A percentile compares a stretch with the other conserved stretches of the same genome.
phyloP scores from a whole-genome alignment of 2,797 vertebrate genomes.

The Typhlichthys eigenmanni region DNA sequence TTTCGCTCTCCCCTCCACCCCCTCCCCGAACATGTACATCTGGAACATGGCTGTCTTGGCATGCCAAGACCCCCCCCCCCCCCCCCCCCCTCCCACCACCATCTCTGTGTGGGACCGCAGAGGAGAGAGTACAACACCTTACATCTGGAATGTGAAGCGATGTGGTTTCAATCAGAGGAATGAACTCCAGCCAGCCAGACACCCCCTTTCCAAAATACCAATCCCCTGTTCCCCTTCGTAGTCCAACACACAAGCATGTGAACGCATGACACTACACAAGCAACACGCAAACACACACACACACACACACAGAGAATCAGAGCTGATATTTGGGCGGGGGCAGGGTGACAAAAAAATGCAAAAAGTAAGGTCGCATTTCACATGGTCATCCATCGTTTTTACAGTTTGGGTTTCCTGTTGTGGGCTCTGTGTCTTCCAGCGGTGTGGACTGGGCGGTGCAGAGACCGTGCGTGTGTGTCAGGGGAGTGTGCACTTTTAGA shows the following conservation, averaged over 20 bases:
- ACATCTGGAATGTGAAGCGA: constrained; percentile 27
- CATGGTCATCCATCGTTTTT: constrained; percentile 67
- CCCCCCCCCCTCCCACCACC: background rate
- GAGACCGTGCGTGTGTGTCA: constrained; percentile 14
- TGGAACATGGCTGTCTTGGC: constrained; percentile 21
- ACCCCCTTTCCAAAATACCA: too few species aligned
- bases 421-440: constrained; percentile 28
- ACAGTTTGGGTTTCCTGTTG: constrained; percentile 50
- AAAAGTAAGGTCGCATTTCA: constrained; percentile 66
- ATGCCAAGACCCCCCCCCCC: background rate
- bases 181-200: background rate
- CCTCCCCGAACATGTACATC: constrained; percentile 26
- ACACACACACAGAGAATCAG: constrained; percentile 10
- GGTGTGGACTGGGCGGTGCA: constrained; percentile 23
- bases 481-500: constrained; percentile 52
- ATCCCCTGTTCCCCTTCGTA: background rate
- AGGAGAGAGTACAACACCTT: background rate
- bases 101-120: background rate
- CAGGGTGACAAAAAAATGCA: constrained; percentile 50
- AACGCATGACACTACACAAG: background rate
- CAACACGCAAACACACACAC: background rate
- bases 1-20: constrained; percentile 24
- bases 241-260: background rate
- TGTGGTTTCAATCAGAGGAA: constrained; percentile 32
- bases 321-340: constrained; percentile 27